Percentiles rank a stretch among this genome's conserved stretches.
Conservation (phyloP, 2,797 vertebrate species). For the Lacerta agilis region DNA sequence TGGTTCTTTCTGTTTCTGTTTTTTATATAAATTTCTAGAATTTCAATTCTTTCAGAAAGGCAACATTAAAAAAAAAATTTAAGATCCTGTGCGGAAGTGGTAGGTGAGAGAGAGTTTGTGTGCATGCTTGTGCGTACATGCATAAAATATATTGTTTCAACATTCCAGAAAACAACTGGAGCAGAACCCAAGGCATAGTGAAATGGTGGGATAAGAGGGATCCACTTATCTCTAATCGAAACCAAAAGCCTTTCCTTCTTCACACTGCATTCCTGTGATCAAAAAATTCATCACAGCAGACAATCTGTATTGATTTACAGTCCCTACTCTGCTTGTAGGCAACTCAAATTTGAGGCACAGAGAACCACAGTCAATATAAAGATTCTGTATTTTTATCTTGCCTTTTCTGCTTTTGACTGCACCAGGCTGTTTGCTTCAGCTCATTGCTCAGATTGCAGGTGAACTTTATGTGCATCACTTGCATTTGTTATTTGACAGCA, state of each 20-base stretch:
- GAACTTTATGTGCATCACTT: background rate
- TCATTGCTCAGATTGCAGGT: constrained; percentile 1
- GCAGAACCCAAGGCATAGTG: background rate
- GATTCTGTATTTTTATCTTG: background rate
- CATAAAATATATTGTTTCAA: background rate
- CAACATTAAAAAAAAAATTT: background rate
- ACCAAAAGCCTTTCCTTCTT: background rate
- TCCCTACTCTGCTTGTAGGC: background rate
- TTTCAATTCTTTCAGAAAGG: background rate
- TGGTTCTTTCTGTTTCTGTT: background rate
- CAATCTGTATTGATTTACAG: background rate
- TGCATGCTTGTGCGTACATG: background rate
- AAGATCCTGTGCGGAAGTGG: background rate
- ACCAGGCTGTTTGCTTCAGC: background rate
- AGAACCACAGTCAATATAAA: background rate
- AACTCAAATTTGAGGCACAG: background rate
- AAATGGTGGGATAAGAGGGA: background rate
- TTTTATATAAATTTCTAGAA: background rate
- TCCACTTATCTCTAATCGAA: background rate
- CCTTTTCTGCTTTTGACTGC: background rate
- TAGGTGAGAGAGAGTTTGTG: background rate
- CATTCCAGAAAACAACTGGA: background rate
- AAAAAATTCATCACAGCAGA: background rate
- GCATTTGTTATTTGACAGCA: background rate
- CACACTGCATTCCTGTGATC: no score